phyloP scores from a whole-genome alignment of 1,140 invertebrate species.

The Drosophila eugracilis region DNA sequence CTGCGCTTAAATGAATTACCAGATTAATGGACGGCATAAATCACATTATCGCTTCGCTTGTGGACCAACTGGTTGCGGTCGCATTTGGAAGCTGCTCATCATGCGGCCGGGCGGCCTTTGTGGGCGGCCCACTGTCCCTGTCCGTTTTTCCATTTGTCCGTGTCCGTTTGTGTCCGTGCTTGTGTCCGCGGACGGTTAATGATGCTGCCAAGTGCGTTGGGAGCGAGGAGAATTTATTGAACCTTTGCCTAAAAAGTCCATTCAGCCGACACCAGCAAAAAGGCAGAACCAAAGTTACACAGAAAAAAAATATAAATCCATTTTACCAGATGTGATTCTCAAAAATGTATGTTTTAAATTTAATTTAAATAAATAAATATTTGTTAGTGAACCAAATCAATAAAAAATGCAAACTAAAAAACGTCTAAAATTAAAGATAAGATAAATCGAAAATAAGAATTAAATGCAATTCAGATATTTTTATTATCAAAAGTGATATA shows the following conservation, averaged over 20 bases:
- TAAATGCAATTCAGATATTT: no score
- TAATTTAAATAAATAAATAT: no score
- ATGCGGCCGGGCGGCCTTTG: conserved; percentile 69
- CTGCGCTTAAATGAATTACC: conserved; percentile 84
- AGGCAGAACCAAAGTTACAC: conserved; percentile 10
- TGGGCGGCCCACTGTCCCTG: conserved; percentile 61
- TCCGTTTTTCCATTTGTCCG: conserved; percentile 11
- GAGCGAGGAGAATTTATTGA: conserved; percentile 80
- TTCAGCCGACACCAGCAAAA: conserved; percentile 52
- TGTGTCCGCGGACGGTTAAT: conserved; percentile 65
- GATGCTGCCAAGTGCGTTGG: conserved; percentile 69
- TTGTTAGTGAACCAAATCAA: no score
- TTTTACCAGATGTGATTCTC: no score
- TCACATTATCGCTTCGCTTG: conserved; percentile 85
- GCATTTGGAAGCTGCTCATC: conserved; percentile 74
- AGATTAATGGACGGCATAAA: conserved; percentile 85
- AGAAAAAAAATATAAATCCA: background rate
- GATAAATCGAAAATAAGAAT: no score
- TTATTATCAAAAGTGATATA: no score
- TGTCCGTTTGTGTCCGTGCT: conserved; percentile 33
- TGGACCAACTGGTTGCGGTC: conserved; percentile 57
- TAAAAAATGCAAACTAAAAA: no score
- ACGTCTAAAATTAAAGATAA: no score
- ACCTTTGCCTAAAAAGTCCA: conserved; percentile 80
- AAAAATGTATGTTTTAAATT: no score